Evolutionary conservation across 2,888 invertebrate genomes (phyloP).

Genomic region (Arenicola marina): DNA sequence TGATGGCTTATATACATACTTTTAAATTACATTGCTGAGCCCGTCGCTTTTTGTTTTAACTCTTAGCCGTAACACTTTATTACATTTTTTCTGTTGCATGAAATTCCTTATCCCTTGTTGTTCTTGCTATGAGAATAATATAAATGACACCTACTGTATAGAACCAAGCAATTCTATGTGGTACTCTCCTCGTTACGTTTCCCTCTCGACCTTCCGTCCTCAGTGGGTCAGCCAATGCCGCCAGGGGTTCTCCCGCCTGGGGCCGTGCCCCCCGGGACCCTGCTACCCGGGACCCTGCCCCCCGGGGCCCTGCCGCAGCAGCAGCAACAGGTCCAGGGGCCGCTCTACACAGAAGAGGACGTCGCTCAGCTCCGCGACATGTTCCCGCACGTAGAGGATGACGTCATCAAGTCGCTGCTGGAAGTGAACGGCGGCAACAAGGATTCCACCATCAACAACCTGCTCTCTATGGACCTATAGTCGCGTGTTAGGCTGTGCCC

Average conservation of each 20-base stretch:
- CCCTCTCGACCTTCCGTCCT: too few relatives aligned
- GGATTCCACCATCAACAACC: constrained; percentile 85
- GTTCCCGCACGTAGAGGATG: constrained; percentile 94
- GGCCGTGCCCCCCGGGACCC: not conserved
- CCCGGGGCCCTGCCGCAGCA: not conserved
- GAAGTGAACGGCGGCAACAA: constrained; percentile 89
- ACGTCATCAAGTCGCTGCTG: constrained; percentile 87
- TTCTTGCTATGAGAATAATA: too few relatives aligned
- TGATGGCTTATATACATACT: too few relatives aligned
- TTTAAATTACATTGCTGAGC: too few relatives aligned
- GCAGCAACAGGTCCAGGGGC: constrained; percentile 28
- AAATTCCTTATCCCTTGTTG: not conserved
- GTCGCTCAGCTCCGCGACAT: constrained; percentile 77
- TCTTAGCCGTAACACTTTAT: too few relatives aligned
- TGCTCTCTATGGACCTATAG: constrained; percentile 74
- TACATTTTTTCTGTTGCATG: not conserved
- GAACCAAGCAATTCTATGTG: too few relatives aligned
- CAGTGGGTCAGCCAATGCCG: too few relatives aligned
- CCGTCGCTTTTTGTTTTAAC: too few relatives aligned
- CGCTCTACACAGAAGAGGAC: constrained; percentile 60
- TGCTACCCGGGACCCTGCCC: not conserved
- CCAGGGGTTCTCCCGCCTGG: too few relatives aligned
- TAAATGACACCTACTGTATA: too few relatives aligned
- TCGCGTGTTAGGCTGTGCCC: too few relatives aligned
- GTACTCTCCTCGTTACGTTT: too few relatives aligned